These are phyloP conservation scores for Carcinoscorpius rotundicauda DNA, from an alignment of 1,140 invertebrate genomes.

Conservation along the genomic window DNA sequence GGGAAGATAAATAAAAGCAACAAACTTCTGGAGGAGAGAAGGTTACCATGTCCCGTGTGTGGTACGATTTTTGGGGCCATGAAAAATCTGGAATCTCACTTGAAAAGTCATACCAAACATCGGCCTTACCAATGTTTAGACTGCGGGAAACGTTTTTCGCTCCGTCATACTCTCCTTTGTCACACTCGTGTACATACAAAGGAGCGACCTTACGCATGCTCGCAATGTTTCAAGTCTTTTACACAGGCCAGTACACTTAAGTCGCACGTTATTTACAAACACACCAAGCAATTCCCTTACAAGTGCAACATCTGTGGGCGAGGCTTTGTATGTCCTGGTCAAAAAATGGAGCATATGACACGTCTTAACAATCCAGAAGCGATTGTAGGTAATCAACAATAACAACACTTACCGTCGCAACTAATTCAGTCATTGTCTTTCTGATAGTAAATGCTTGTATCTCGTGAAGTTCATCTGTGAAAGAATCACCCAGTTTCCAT, in stretches of 20 bases:
- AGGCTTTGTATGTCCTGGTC: constrained; percentile 19
- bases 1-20: too few species aligned
- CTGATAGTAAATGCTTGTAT: too few species aligned
- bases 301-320: constrained; percentile 18
- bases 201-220: constrained; percentile 16
- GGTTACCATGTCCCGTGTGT: constrained; percentile 14
- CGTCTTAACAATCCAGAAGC: not conserved
- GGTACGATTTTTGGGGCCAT: constrained; percentile 18
- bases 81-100: constrained; percentile 15
- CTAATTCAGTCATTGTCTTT: too few species aligned
- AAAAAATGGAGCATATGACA: constrained; percentile 9
- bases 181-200: constrained; percentile 19
- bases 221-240: constrained; percentile 15
- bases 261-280: constrained; percentile 21
- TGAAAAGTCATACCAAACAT: constrained; percentile 21
- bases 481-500: too few species aligned
- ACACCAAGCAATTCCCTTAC: constrained; percentile 21
- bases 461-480: too few species aligned
- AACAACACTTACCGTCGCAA: too few species aligned
- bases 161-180: constrained; percentile 20
- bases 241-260: constrained; percentile 19
- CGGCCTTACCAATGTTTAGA: constrained; percentile 19
- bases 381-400: too few species aligned
- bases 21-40: not conserved
- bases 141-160: constrained; percentile 19